Evolutionary conservation across 1,140 invertebrate genomes (phyloP), one percentile per base, ranked within the genome.

Genomic region (Caenorhabditis remanei): DNA sequence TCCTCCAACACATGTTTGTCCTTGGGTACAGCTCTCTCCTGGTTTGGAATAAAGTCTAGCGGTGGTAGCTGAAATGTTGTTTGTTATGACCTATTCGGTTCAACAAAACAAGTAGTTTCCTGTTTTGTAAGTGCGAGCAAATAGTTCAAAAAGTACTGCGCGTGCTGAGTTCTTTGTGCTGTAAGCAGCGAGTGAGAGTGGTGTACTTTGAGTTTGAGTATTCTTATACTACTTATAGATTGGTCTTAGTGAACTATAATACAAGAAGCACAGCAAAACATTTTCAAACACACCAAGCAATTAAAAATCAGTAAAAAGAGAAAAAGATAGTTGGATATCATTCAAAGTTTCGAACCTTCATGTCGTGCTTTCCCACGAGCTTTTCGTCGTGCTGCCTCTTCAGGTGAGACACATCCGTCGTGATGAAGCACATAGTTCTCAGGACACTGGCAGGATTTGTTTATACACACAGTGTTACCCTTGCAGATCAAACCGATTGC

Each of bases 1-100:
- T 50, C 91, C 91, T 48, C 91, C 91, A 5, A 88, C 90, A 41
- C 91, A 91, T 32, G 90, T 89, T 87, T 91, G 87, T 21, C 88
- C 90, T 61, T 87, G 83, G 9, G 83, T 43, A 61, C 91, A 91
- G 46, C 86, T 88, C 79, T 91, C 91, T 16, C 87, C 90, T 16
- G 90, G 90, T 32, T 89, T 84, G 6, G 90, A 88, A 83, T 92
- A 91, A 16, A 61, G 53, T 16, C 75, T 71, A 19, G 86, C 89
- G 90, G 71, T 84, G 87, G 88, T 58, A 14, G 75, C 67, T 87
- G 48, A 75, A 85, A 13, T 48, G 16, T 24, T 48, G 19, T 83
- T 19, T 58, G 43, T 19, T 61, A 63, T 43, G 46, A 48, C 14
- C 6, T 32, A 32, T 32, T 32, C 32, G 32, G 32, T 32, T 32